Evolutionary conservation across 2,888 invertebrate genomes (phyloP).

Genomic region (Chaetoderma sp.): DNA sequence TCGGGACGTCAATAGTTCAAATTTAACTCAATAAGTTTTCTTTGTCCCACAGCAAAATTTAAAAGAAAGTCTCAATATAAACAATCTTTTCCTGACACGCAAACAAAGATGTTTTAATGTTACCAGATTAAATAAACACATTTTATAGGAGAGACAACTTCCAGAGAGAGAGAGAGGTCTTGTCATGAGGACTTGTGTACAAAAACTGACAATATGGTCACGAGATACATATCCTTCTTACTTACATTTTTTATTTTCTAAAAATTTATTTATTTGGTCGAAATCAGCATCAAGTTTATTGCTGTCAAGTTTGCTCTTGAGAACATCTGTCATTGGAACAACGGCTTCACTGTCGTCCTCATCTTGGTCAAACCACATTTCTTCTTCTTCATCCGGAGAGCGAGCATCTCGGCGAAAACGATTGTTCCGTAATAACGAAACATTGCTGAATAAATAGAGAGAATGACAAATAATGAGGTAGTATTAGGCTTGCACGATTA

Average conservation of each 20-base stretch:
- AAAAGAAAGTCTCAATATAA: too few relatives aligned
- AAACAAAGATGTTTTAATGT: too few relatives aligned
- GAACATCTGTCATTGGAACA: conserved; percentile 70
- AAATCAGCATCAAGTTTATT: conserved; percentile 76
- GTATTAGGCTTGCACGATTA: too few relatives aligned
- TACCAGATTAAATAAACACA: too few relatives aligned
- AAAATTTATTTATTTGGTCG: conserved; percentile 77
- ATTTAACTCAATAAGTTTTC: too few relatives aligned
- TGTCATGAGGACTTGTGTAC: too few relatives aligned
- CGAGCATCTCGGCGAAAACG: conserved; percentile 92
- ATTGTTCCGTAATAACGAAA: conserved; percentile 77
- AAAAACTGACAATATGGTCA: too few relatives aligned
- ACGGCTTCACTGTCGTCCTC: conserved; percentile 73
- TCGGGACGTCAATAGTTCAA: too few relatives aligned
- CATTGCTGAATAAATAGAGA: conserved; percentile 71
- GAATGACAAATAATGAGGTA: conserved; percentile 3
- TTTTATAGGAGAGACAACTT: too few relatives aligned
- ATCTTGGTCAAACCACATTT: conserved; percentile 99
- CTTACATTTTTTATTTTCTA: conserved; percentile 75
- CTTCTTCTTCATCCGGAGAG: conserved; percentile 96
- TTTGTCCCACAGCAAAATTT: too few relatives aligned
- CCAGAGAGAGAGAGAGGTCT: not conserved
- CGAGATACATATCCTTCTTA: too few relatives aligned
- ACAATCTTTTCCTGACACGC: too few relatives aligned
- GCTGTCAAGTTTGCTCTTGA: conserved; percentile 74